Evolutionary conservation across 2,888 invertebrate genomes (phyloP), one percentile per base, ranked within the genome.

Genomic region (Pogonocherus hispidulus): DNA sequence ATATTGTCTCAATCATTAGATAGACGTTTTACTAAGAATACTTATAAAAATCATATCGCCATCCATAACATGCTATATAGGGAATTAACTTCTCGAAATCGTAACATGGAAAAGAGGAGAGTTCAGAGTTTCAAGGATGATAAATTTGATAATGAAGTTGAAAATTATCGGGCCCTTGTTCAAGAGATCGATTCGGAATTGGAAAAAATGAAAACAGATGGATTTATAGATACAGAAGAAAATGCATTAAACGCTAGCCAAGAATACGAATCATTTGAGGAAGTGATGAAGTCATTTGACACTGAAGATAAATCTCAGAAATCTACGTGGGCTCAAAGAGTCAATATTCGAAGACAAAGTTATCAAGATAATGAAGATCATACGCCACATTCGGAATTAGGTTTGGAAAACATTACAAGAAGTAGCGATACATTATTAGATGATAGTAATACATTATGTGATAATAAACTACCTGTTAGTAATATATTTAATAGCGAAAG

Each of bases 131-230:
- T 78, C 32, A 60, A 55, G 8, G 76, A 77, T 32, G 76, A 77
- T 6, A 73, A 71, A 54, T 67, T 67, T 49, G 69, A 74, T 20
- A 73, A 70, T 1, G 72, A 77, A 56, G 74, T 73, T 19, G 77
- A 79, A 64, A 52, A 63, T 23, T 78, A 71, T 27, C 55, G 78
- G 23, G 69, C 70, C 49, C 35, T 77, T 14, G 69, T 76, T 8
- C 20, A 49, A 9, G 70, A 75, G 67, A 74, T 79, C 66, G 78
- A 79, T 62, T 41, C 64, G 5, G 72, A 73, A 59, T 9, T 76
- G n/a, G 75, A 73, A 22, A 69, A 78, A 47, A 77, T 78, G 78
- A 68, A 63, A 63, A 56, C 57, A 9, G 77, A 78, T 56, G 77
- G 78, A 0, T 76, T 75, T 23, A 37, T 73, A 5, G 78, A 77